Conservation (phyloP, 2,888 invertebrate species). For the Hypolimnas misippus region DNA sequence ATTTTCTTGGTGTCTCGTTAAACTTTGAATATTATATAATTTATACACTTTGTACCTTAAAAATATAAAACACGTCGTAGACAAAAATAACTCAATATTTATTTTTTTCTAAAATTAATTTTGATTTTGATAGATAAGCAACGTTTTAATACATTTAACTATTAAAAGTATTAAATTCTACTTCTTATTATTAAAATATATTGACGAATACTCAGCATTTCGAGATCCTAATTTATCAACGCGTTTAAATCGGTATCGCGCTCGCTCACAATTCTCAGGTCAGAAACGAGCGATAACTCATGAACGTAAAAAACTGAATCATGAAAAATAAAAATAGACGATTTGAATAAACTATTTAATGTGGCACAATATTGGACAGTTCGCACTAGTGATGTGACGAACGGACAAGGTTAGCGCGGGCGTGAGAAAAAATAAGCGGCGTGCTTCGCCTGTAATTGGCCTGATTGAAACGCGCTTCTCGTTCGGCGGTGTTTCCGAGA, state of each 20-base stretch:
- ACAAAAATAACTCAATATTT: no score
- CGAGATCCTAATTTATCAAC: neutral
- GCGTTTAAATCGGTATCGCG: neutral
- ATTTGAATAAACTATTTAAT: conserved; percentile 54
- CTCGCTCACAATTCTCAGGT: neutral
- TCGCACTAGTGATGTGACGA: conserved; percentile 45
- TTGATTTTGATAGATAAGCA: no score
- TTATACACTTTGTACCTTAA: no score
- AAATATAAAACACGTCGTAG: no score
- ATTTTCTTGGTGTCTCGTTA: no score
- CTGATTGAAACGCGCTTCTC: conserved; percentile 79
- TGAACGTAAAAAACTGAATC: conserved; percentile 9
- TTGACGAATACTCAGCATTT: neutral
- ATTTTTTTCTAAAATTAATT: no score
- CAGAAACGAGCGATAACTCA: neutral
- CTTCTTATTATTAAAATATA: neutral
- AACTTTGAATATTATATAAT: no score
- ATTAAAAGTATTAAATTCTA: no score
- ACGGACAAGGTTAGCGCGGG: conserved; percentile 48
- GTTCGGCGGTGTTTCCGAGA: conserved; percentile 72
- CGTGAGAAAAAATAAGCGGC: conserved; percentile 72
- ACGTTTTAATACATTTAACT: no score
- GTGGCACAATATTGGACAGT: conserved; percentile 44
- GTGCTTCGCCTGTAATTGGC: conserved; percentile 76
- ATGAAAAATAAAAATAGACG: conserved; percentile 52